phyloP scores from a whole-genome alignment of 2,888 invertebrate species.

The Bembecia ichneumoniformis region DNA sequence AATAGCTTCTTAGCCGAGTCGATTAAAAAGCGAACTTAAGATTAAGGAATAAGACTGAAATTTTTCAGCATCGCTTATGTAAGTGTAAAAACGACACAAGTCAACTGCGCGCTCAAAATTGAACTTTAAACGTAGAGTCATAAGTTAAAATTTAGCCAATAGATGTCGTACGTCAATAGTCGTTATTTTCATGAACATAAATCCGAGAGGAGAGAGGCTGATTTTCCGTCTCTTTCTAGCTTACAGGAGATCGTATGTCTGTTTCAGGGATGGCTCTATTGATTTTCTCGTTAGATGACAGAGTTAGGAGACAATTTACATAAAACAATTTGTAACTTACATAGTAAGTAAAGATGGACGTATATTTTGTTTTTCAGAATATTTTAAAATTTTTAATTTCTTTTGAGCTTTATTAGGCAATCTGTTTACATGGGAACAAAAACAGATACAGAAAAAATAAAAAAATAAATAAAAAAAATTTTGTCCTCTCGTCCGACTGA shows the following conservation, averaged over 20 bases:
- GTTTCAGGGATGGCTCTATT: conserved; percentile 32
- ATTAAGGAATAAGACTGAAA: background rate
- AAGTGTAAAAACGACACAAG: background rate
- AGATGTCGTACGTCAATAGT: background rate
- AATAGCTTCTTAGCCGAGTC: conserved; percentile 8
- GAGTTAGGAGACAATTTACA: conserved; percentile 41
- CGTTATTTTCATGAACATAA: conserved; percentile 29
- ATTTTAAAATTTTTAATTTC: too few species aligned
- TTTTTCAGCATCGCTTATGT: background rate
- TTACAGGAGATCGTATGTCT: conserved; percentile 2
- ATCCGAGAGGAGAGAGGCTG: conserved; percentile 21
- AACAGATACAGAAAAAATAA: too few species aligned
- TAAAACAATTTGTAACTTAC: conserved; percentile 29
- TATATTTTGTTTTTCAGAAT: too few species aligned
- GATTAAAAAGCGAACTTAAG: background rate
- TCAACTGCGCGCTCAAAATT: background rate
- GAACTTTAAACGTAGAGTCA: background rate
- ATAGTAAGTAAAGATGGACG: background rate
- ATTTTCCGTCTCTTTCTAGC: conserved; percentile 14
- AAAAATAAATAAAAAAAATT: too few species aligned
- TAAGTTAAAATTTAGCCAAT: background rate
- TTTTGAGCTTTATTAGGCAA: too few species aligned
- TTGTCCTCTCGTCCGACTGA: too few species aligned
- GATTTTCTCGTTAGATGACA: conserved; percentile 41
- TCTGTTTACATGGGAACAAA: too few species aligned